phyloP scores from a whole-genome alignment of 2,888 invertebrate species.

The Cheilosia vulpina region DNA sequence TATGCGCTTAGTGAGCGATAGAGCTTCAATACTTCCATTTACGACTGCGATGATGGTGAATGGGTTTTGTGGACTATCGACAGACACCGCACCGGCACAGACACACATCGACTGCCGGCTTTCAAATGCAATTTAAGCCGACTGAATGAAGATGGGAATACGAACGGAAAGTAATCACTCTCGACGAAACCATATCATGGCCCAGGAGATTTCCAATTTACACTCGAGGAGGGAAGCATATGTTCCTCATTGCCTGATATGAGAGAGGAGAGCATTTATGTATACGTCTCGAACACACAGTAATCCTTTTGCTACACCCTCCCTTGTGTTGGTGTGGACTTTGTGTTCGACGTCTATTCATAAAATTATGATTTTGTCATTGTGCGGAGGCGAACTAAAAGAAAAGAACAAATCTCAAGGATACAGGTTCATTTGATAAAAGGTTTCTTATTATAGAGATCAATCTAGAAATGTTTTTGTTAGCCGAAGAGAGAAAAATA shows the following conservation, averaged over 20 bases:
- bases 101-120: background rate
- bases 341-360: slow-evolving; percentile 48
- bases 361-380: slow-evolving; percentile 61
- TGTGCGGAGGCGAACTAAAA: background rate
- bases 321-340: background rate
- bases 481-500: background rate
- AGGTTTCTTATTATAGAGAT: slow-evolving; percentile 15
- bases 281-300: slow-evolving; percentile 33
- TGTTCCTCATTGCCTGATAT: background rate
- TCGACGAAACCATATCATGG: slow-evolving; percentile 57
- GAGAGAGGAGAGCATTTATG: background rate
- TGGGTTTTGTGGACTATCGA: slow-evolving; percentile 23
- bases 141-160: slow-evolving; percentile 50
- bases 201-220: background rate
- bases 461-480: background rate
- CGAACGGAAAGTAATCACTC: slow-evolving; percentile 64
- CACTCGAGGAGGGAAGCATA: background rate
- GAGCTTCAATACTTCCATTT: slow-evolving; percentile 1
- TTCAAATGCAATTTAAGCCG: slow-evolving; percentile 19
- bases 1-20: background rate
- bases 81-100: background rate
- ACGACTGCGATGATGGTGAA: background rate
- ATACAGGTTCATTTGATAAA: slow-evolving; percentile 2
- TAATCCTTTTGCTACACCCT: slow-evolving; percentile 41
- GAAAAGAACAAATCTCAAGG: slow-evolving; percentile 19